A percentile compares a stretch with the other conserved stretches of the same genome.
Evolutionary conservation across 2,113 vertebrate species (phyloP).

Genomic region (Camelus dromedarius): DNA sequence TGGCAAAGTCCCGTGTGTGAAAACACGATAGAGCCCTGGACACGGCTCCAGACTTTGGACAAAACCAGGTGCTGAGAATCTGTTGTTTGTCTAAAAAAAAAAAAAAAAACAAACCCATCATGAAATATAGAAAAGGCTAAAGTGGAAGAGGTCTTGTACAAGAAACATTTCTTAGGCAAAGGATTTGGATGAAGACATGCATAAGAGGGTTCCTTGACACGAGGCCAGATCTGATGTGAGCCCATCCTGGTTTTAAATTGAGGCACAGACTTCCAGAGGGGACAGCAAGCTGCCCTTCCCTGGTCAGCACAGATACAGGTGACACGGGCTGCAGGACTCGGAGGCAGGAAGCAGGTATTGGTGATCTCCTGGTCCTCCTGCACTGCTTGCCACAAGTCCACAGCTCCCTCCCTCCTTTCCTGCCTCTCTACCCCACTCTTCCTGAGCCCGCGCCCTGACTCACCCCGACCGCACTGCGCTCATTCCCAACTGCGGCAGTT

Average conservation of each 20-base stretch:
- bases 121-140: background rate
- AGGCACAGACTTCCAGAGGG: background rate
- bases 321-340: background rate
- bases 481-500: background rate
- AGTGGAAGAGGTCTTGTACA: background rate
- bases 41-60: background rate
- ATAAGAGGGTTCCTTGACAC: background rate
- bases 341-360: background rate
- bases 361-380: background rate
- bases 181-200: background rate
- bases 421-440: background rate
- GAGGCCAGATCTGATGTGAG: background rate
- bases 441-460: background rate
- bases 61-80: background rate
- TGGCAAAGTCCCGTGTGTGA: rapidly evolving
- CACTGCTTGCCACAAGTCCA: background rate
- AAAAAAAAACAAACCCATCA: background rate
- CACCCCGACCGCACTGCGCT: background rate
- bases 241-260: background rate
- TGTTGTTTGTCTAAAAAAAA: background rate
- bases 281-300: background rate
- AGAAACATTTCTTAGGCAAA: background rate
- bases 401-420: background rate
- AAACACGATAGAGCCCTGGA: background rate
- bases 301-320: background rate